Percentiles rank a stretch among this genome's conserved stretches.
Evolutionary conservation across 2,113 vertebrate species (phyloP).

Genomic region (Takifugu bimaculatus): DNA sequence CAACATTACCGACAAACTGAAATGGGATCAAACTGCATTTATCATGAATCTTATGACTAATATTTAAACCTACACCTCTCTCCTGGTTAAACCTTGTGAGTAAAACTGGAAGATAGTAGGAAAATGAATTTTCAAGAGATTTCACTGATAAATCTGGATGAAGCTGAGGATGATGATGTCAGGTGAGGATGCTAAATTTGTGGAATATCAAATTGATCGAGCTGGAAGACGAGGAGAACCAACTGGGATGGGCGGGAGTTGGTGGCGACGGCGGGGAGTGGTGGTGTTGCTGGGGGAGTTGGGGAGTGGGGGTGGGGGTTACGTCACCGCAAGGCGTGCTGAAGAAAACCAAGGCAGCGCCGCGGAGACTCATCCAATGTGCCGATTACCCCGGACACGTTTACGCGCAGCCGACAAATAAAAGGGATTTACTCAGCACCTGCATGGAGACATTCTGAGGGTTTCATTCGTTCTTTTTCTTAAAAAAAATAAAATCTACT

Average conservation of each 20-base stretch:
- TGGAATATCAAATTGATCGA: background rate
- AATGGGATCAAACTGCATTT: no score
- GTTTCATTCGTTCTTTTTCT: constrained; percentile 23
- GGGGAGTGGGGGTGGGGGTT: constrained; percentile 42
- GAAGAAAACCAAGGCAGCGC: constrained; percentile 73
- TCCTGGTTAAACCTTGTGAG: no score
- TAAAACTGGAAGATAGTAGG: no score
- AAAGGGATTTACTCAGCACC: constrained; percentile 68
- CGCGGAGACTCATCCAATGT: constrained; percentile 47
- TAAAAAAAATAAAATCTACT: constrained; percentile 19
- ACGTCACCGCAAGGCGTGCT: constrained; percentile 77
- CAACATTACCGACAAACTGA: no score
- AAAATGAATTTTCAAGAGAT: no score
- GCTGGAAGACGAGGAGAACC: constrained; percentile 8
- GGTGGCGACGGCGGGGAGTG: background rate
- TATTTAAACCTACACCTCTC: no score
- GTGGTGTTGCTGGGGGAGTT: background rate
- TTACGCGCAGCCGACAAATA: constrained; percentile 43
- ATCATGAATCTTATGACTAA: no score
- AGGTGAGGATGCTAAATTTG: background rate
- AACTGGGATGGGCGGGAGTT: background rate
- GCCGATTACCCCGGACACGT: constrained; percentile 53
- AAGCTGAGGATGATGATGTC: background rate
- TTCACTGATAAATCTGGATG: background rate
- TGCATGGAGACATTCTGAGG: constrained; percentile 67